Evolutionary conservation across 1,140 invertebrate species (phyloP), one percentile per base, ranked within the genome.

Genomic region (Pseudomyrmex cubaensis): DNA sequence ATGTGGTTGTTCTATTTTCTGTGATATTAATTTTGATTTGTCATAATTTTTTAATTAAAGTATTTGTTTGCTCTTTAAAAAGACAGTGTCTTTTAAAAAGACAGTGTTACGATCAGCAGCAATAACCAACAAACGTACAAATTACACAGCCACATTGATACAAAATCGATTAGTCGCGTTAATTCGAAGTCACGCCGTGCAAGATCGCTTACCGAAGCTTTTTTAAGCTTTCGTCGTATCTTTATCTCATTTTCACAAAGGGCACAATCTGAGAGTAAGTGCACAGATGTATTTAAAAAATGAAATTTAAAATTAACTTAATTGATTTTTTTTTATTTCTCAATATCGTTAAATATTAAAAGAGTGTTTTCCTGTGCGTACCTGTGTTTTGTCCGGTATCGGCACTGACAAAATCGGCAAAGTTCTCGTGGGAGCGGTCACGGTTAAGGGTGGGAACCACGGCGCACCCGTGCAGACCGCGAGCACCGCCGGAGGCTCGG

Each of bases 391-490:
- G 74, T 94, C 94, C 2, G 92, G 90, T 17, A 91, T 76, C 4
- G 87, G 67, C 12, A 89, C 70, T 1, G 90, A 63, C 9, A 92
- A 86, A 2, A 92, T 78, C 5, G 94, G 92, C 1, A 94, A 85
- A 88, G 95, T 94, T 92, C 95, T 91, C 82, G 94, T 90, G 91
- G 96, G 95, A 2, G 94, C 94, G 12, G 96, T 96, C 35, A 97
- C 95, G 0, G 97, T 96, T 77, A 97, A 92, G 22, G 97, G 92
- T 1, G 96, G 96, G 90, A 97, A 97, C 97, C 97, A 97, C 7
- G 96, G 94, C 25, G 93, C 91, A 25, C 92, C 93, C 2, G 90
- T 90, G 72, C 93, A 94, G 35, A 94, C 76, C 22, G 93, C 93
- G 22, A 94, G 82, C 20, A 94, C 90, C 35, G 93, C 92, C 25